Evolutionary conservation across 2,888 invertebrate genomes (phyloP).

Genomic region (Spialia ferax): DNA sequence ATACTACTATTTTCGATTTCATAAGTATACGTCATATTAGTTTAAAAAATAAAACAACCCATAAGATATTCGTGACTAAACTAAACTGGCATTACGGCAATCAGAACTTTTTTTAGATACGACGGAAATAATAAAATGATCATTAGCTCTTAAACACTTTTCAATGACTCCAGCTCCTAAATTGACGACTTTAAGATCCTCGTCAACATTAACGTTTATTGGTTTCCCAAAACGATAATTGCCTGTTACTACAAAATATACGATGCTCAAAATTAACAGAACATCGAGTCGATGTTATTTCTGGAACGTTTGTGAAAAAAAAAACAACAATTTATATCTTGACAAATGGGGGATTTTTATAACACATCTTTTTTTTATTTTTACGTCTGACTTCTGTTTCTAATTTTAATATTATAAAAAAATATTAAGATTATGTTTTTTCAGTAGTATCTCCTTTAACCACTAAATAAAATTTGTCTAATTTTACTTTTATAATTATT

Average conservation of each 20-base stretch:
- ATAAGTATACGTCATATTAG: neutral
- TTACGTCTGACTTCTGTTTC: too few species aligned
- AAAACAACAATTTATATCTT: too few species aligned
- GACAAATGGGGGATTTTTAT: too few species aligned
- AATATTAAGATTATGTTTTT: too few species aligned
- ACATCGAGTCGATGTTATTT: neutral
- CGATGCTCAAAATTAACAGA: slow-evolving; percentile 1
- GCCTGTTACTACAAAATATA: slow-evolving; percentile 9
- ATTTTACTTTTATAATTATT: too few species aligned
- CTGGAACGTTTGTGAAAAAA: neutral
- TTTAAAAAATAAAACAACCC: neutral
- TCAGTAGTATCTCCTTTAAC: too few species aligned
- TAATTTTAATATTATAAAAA: too few species aligned
- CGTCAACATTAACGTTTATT: slow-evolving; percentile 18
- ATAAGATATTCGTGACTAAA: neutral
- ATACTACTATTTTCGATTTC: neutral
- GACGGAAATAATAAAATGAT: slow-evolving; percentile 16
- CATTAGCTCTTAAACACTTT: slow-evolving; percentile 12
- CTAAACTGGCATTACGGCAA: neutral
- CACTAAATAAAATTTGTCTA: too few species aligned
- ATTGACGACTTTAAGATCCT: neutral
- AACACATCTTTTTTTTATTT: neutral
- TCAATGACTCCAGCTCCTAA: slow-evolving; percentile 6
- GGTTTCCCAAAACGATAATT: slow-evolving; percentile 21
- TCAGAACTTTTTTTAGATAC: neutral